Percentiles rank a stretch among this genome's conserved stretches.
Conservation (phyloP, 2,797 vertebrate species). For the Eremophila alpestris region DNA sequence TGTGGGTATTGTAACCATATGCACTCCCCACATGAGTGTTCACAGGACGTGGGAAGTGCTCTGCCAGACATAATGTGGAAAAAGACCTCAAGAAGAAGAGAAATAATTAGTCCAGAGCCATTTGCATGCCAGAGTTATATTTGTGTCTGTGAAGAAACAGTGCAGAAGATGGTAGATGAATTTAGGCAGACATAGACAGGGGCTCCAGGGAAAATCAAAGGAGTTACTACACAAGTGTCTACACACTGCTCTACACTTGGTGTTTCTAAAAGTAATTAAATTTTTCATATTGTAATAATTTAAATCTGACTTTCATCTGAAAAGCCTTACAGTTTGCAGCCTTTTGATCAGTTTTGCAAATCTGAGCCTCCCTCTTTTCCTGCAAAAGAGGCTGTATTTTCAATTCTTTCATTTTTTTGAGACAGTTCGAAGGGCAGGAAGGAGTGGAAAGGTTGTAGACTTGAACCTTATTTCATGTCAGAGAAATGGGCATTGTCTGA, state of each 20-base stretch:
- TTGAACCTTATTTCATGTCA: neutral
- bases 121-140: neutral
- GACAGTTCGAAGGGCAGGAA: neutral
- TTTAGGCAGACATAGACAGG: neutral
- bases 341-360: neutral
- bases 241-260: neutral
- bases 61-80: neutral
- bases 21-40: neutral
- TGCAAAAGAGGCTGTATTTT: neutral
- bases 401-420: neutral
- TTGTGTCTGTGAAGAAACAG: neutral
- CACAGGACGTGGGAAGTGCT: neutral
- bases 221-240: neutral
- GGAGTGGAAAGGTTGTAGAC: neutral
- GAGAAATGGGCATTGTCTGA: neutral
- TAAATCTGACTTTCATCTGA: neutral
- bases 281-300: neutral
- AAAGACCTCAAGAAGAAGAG: neutral
- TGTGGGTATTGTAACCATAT: neutral
- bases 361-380: neutral
- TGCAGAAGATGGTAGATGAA: neutral
- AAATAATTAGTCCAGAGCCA: neutral
- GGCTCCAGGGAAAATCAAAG: neutral
- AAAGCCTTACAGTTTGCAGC: neutral
- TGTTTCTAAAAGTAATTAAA: neutral